Conservation (phyloP, 1,140 invertebrate species). For the Drosophila carrolli region DNA sequence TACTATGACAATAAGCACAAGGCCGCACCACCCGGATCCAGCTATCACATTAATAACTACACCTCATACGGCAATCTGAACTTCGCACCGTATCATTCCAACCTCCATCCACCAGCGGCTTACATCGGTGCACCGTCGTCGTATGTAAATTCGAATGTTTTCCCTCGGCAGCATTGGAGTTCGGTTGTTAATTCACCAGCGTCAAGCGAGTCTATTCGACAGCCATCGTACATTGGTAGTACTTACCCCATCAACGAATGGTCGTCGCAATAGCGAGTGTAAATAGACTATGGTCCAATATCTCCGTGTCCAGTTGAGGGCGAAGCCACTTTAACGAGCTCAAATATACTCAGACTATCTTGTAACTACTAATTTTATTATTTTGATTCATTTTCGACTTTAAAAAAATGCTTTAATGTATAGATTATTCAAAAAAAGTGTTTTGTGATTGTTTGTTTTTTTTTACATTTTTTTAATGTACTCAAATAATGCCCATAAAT, state of each 20-base stretch:
- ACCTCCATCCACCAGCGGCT: slow-evolving; percentile 57
- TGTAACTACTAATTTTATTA: slow-evolving; percentile 17
- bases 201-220: slow-evolving; percentile 63
- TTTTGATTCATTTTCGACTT: slow-evolving; percentile 5
- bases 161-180: slow-evolving; percentile 74
- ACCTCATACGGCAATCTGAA: slow-evolving; percentile 70
- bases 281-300: slow-evolving; percentile 49
- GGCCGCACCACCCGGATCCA: slow-evolving; percentile 39
- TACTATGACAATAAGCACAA: slow-evolving; percentile 77
- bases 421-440: slow-evolving; percentile 11
- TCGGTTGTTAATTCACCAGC: slow-evolving; percentile 62
- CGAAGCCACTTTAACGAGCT: slow-evolving; percentile 35
- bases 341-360: slow-evolving; percentile 42
- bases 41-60: slow-evolving; percentile 73
- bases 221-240: slow-evolving; percentile 67
- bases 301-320: slow-evolving; percentile 50
- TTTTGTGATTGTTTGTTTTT: neutral
- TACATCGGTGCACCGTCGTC: slow-evolving; percentile 63
- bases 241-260: slow-evolving; percentile 70
- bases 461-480: slow-evolving; percentile 33
- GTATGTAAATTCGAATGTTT: slow-evolving; percentile 68
- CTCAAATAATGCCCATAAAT: neutral
- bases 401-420: slow-evolving; percentile 12
- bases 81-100: slow-evolving; percentile 74
- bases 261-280: slow-evolving; percentile 69